Percentiles rank a stretch among this genome's conserved stretches.
phyloP scores from a whole-genome alignment of 23 tunicate species.

The Ascidia mentula region DNA sequence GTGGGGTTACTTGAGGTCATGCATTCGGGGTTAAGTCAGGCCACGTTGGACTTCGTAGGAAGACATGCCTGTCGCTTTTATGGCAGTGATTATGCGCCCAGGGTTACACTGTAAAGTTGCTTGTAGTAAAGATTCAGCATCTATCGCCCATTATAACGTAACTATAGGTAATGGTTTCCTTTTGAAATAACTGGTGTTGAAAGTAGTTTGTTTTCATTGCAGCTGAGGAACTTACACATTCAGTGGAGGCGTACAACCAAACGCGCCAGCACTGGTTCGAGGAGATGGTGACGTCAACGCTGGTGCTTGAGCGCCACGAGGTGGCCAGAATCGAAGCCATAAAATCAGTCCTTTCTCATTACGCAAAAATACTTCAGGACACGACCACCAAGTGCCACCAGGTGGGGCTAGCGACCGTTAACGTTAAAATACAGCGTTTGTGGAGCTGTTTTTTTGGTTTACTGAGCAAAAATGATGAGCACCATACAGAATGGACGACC shows the following conservation, averaged over 20 bases:
- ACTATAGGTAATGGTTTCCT: too few species aligned
- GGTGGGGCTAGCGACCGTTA: slow-evolving; percentile 17
- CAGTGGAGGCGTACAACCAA: slow-evolving; percentile 66
- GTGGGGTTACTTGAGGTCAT: slow-evolving; percentile 26
- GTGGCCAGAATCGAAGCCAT: slow-evolving; percentile 44
- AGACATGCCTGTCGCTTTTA: too few species aligned
- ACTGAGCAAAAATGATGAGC: neutral
- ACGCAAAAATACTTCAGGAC: slow-evolving; percentile 37
- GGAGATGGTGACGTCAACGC: slow-evolving; percentile 83
- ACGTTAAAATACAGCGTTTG: neutral
- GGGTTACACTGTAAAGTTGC: too few species aligned
- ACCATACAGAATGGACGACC: neutral
- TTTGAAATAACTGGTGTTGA: too few species aligned
- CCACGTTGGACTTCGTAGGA: too few species aligned
- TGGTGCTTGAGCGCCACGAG: slow-evolving; percentile 68
- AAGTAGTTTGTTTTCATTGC: neutral
- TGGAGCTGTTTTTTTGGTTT: neutral
- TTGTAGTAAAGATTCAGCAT: too few species aligned
- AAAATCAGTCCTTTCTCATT: slow-evolving; percentile 37
- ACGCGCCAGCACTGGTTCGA: slow-evolving; percentile 80
- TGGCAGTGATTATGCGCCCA: too few species aligned
- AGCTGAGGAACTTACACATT: slow-evolving; percentile 70
- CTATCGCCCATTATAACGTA: too few species aligned
- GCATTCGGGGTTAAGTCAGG: neutral
- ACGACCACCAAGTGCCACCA: slow-evolving; percentile 30